A percentile compares a stretch with the other conserved stretches of the same genome.
Conservation (phyloP, 2,888 invertebrate species). For the Amiota minor region DNA sequence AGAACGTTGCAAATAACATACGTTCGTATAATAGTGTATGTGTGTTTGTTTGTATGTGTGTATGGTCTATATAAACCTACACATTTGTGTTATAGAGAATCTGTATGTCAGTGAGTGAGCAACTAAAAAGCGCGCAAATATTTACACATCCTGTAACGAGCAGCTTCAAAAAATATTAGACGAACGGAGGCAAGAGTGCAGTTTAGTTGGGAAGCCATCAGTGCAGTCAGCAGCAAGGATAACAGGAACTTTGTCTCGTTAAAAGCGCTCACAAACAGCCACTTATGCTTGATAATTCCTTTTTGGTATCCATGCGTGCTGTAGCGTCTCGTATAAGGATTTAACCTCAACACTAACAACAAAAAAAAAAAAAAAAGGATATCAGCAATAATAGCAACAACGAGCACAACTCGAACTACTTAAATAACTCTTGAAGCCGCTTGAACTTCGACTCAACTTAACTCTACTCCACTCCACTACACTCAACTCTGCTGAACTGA, state of each 20-base stretch:
- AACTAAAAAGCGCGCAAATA: conserved; percentile 47
- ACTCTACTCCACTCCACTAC: neutral
- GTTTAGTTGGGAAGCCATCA: too few relatives aligned
- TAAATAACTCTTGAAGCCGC: neutral
- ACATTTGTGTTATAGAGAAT: neutral
- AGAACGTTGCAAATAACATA: conserved; percentile 47
- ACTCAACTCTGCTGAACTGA: neutral
- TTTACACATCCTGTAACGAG: conserved; percentile 33
- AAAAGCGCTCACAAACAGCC: conserved; percentile 26
- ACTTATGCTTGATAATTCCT: conserved; percentile 53
- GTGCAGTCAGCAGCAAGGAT: conserved; percentile 23
- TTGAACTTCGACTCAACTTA: conserved; percentile 7
- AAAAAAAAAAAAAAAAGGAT: conserved; percentile 38
- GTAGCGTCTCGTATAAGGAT: conserved; percentile 52
- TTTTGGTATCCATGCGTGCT: conserved; percentile 54
- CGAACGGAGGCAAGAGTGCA: neutral
- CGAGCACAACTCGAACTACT: too few relatives aligned
- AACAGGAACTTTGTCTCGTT: neutral
- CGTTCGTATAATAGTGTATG: neutral
- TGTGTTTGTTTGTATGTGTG: conserved; percentile 10
- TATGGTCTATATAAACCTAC: conserved; percentile 23
- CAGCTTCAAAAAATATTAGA: neutral
- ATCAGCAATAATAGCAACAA: conserved; percentile 8
- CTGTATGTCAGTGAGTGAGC: conserved; percentile 17
- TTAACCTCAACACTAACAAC: conserved; percentile 42